A percentile compares a stretch with the other conserved stretches of the same genome.
phyloP scores from a whole-genome alignment of 2,888 invertebrate species.

The Mythimna loreyi region DNA sequence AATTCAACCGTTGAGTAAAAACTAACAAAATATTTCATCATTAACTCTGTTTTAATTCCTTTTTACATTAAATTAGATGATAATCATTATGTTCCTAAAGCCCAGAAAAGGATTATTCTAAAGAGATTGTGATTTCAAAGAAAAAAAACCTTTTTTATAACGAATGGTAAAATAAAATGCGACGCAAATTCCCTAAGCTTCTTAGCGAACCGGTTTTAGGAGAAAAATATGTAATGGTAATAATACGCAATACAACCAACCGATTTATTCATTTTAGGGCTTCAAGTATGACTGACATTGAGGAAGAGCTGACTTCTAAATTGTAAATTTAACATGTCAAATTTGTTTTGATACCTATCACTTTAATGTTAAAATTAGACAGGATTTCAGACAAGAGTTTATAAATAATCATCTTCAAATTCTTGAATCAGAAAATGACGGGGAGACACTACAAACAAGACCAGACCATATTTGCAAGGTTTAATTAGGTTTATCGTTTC shows the following conservation, averaged over 20 bases:
- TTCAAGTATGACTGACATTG: background rate
- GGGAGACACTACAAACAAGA: too few relatives aligned
- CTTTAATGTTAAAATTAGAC: background rate
- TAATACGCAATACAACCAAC: too few relatives aligned
- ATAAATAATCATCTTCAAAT: background rate
- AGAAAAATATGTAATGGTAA: background rate
- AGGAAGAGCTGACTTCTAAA: background rate
- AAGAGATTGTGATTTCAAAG: background rate
- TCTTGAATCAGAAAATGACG: background rate
- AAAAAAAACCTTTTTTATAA: background rate
- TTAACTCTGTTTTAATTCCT: background rate
- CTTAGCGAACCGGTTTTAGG: constrained; percentile 11
- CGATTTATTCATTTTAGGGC: too few relatives aligned
- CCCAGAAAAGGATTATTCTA: background rate
- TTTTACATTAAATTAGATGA: background rate
- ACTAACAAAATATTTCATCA: too few relatives aligned
- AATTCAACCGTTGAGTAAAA: too few relatives aligned
- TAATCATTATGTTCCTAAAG: background rate
- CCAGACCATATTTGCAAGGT: too few relatives aligned
- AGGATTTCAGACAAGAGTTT: background rate
- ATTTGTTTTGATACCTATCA: too few relatives aligned
- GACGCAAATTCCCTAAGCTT: constrained; percentile 24
- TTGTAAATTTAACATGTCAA: background rate
- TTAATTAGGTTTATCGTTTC: too few relatives aligned
- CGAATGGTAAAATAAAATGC: constrained; percentile 16